A percentile compares a stretch with the other conserved stretches of the same genome.
These are phyloP conservation scores for Anthrax anthrax DNA, from an alignment of 2,888 invertebrate species.

Conservation along the genomic window DNA sequence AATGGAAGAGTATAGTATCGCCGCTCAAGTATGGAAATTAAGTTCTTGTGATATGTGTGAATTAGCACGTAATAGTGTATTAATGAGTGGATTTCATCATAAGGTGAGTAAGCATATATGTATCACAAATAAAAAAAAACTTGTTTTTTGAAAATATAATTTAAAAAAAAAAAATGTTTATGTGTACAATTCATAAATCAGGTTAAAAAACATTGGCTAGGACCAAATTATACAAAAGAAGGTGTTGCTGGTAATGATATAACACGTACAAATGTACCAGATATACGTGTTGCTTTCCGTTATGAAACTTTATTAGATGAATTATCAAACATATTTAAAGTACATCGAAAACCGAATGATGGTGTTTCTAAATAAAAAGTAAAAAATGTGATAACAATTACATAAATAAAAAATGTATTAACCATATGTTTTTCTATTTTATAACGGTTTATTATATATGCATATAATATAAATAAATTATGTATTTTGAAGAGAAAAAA, in stretches of 20 bases:
- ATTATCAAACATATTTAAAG: constrained; percentile 71
- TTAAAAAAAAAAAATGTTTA: too few species aligned
- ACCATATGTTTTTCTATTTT: too few species aligned
- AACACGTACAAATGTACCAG: constrained; percentile 91
- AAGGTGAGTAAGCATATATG: constrained; percentile 40
- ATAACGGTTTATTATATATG: too few species aligned
- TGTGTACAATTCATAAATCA: too few species aligned
- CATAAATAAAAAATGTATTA: too few species aligned
- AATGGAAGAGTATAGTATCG: constrained; percentile 99
- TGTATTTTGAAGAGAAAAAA: too few species aligned
- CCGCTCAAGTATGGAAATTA: constrained; percentile 98
- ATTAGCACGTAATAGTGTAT: constrained; percentile 86
- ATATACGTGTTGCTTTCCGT: constrained; percentile 90
- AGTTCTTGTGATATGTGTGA: constrained; percentile 99
- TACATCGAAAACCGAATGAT: constrained; percentile 17
- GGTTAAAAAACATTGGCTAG: constrained; percentile 97
- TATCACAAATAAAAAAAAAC: not conserved
- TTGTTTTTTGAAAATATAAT: too few species aligned
- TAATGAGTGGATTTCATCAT: constrained; percentile 95
- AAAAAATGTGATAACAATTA: too few species aligned
- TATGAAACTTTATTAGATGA: constrained; percentile 89
- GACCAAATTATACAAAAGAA: constrained; percentile 88
- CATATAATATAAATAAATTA: too few species aligned
- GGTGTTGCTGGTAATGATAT: constrained; percentile 98
- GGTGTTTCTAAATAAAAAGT: not conserved